A percentile compares a stretch with the other conserved stretches of the same genome.
Evolutionary conservation across 1,140 invertebrate genomes (phyloP).

Genomic region (Hycleus cichorii): DNA sequence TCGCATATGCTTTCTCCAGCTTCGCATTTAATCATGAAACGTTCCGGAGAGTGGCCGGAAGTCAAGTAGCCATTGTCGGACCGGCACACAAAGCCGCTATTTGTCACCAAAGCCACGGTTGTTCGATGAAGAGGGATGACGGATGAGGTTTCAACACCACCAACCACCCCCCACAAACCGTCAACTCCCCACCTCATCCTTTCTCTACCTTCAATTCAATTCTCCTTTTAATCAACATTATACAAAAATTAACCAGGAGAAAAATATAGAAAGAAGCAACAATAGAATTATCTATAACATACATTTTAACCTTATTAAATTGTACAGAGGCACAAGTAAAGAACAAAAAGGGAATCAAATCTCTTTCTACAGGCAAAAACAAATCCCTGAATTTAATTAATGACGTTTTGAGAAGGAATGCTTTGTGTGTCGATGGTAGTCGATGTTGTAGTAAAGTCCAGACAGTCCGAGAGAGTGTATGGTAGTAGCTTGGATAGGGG

Average conservation of each 20-base stretch:
- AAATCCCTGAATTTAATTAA: constrained; percentile 43
- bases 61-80: constrained; percentile 28
- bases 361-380: constrained; percentile 35
- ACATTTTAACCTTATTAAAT: constrained; percentile 39
- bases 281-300: constrained; percentile 14
- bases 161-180: constrained; percentile 1
- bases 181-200: no score
- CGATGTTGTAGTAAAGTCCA: background rate
- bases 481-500: constrained; percentile 5
- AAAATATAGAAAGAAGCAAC: constrained; percentile 23
- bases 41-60: constrained; percentile 16
- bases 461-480: constrained; percentile 13
- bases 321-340: constrained; percentile 19
- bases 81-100: constrained; percentile 25
- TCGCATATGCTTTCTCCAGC: constrained; percentile 12
- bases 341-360: constrained; percentile 39
- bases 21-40: constrained; percentile 16
- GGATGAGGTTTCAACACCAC: constrained; percentile 23
- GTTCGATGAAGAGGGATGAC: constrained; percentile 29
- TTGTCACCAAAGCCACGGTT: constrained; percentile 28
- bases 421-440: constrained; percentile 28
- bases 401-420: constrained; percentile 40
- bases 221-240: no score
- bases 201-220: no score
- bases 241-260: constrained; percentile 27